Conservation (phyloP, 2,797 vertebrate genomes). For the Selene dorsalis region DNA sequence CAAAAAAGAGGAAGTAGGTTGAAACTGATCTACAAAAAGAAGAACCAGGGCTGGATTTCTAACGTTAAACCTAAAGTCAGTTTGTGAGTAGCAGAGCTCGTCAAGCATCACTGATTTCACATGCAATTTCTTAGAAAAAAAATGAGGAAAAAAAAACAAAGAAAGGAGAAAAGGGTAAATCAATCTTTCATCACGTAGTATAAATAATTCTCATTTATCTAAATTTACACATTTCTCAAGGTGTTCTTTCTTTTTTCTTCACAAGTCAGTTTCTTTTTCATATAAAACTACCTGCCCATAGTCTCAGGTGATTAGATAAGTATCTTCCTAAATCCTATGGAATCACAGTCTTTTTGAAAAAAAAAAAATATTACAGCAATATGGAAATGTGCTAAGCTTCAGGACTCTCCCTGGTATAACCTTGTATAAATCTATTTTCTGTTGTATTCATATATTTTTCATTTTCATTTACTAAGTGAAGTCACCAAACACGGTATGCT, state of each 20-base stretch:
- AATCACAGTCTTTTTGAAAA: conserved; percentile 87
- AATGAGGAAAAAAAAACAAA: conserved; percentile 63
- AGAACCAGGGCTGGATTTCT: conserved; percentile 84
- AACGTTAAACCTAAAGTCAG: conserved; percentile 84
- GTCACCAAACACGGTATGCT: conserved; percentile 85
- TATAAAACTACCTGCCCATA: conserved; percentile 85
- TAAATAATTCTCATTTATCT: conserved; percentile 89
- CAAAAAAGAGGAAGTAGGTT: conserved; percentile 46
- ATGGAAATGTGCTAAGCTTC: conserved; percentile 87
- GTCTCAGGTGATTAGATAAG: conserved; percentile 79
- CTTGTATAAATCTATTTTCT: conserved; percentile 83
- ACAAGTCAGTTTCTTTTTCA: conserved; percentile 71
- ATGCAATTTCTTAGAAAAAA: conserved; percentile 80
- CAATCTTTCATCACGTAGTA: conserved; percentile 85
- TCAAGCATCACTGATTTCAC: conserved; percentile 90
- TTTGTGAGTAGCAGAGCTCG: conserved; percentile 89
- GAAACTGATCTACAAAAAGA: conserved; percentile 66
- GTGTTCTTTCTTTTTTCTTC: conserved; percentile 79
- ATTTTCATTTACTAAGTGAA: conserved; percentile 82
- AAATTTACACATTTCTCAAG: conserved; percentile 91
- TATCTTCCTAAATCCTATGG: conserved; percentile 83
- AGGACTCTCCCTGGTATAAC: conserved; percentile 80
- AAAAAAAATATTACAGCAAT: conserved; percentile 81
- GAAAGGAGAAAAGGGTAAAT: conserved; percentile 75
- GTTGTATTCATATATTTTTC: conserved; percentile 72